Percentiles rank a stretch among this genome's conserved stretches.
phyloP scores from a whole-genome alignment of 2,888 invertebrate genomes.

The Bellardia pandia region DNA sequence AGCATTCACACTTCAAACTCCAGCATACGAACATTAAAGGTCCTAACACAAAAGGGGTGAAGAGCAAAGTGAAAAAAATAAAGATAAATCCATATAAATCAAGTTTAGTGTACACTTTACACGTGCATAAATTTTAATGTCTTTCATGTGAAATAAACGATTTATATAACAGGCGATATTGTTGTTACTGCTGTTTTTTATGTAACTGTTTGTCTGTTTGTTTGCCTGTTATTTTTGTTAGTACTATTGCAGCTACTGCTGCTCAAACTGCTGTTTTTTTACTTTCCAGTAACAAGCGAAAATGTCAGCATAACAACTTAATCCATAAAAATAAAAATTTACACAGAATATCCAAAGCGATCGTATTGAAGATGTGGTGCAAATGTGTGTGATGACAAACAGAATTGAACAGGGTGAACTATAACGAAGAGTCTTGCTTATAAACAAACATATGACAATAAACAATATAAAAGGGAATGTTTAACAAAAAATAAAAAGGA shows the following conservation, averaged over 20 bases:
- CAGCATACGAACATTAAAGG: slow-evolving; percentile 10
- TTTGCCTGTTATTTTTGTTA: slow-evolving; percentile 18
- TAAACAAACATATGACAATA: slow-evolving; percentile 45
- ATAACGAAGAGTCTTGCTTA: neutral
- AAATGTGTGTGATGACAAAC: slow-evolving; percentile 62
- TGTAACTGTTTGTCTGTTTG: slow-evolving; percentile 12
- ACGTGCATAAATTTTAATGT: slow-evolving; percentile 73
- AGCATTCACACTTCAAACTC: slow-evolving; percentile 28
- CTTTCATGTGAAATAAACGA: slow-evolving; percentile 71
- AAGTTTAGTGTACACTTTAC: slow-evolving; percentile 72
- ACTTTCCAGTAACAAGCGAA: slow-evolving; percentile 37
- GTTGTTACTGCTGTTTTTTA: slow-evolving; percentile 18
- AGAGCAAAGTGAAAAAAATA: neutral
- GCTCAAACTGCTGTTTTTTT: slow-evolving; percentile 20
- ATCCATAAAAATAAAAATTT: slow-evolving; percentile 58
- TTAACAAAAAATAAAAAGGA: slow-evolving; percentile 32
- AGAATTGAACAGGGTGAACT: slow-evolving; percentile 10
- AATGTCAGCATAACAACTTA: slow-evolving; percentile 72
- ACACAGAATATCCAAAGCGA: slow-evolving; percentile 33
- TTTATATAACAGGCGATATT: slow-evolving; percentile 67
- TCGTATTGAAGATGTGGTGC: slow-evolving; percentile 30
- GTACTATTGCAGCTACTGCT: neutral
- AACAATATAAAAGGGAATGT: slow-evolving; percentile 49
- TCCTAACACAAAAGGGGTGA: neutral
- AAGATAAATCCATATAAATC: slow-evolving; percentile 71